A percentile compares a stretch with the other conserved stretches of the same genome.
Conservation (phyloP, 2,888 invertebrate genomes). For the Folsomia manolachei region DNA sequence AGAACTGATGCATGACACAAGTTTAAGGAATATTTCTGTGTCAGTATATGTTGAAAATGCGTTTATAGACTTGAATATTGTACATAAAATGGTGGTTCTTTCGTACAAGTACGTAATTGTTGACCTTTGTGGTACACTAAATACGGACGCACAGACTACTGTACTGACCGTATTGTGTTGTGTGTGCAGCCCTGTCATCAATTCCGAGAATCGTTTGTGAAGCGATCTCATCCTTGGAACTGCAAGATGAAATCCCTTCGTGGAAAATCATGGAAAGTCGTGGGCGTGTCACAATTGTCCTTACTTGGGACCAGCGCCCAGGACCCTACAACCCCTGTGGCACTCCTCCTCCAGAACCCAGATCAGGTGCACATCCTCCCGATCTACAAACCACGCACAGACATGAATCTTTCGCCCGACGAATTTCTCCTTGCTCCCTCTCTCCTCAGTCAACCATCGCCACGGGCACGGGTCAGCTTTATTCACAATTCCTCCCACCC, state of each 20-base stretch:
- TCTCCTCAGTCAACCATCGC: slow-evolving; percentile 55
- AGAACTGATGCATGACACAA: too few relatives aligned
- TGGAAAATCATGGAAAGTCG: slow-evolving; percentile 99
- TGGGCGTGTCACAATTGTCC: slow-evolving; percentile 91
- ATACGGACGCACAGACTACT: too few relatives aligned
- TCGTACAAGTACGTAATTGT: too few relatives aligned
- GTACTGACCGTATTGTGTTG: too few relatives aligned
- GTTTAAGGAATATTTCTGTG: too few relatives aligned
- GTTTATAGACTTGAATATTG: too few relatives aligned
- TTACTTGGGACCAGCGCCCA: slow-evolving; percentile 89
- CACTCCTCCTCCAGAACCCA: background rate
- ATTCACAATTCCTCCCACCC: slow-evolving; percentile 40
- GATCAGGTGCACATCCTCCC: slow-evolving; percentile 41
- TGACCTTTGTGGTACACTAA: too few relatives aligned
- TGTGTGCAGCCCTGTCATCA: slow-evolving; percentile 81
- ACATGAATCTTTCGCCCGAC: slow-evolving; percentile 61
- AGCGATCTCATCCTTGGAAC: slow-evolving; percentile 89
- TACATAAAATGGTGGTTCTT: too few relatives aligned
- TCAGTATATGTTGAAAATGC: too few relatives aligned
- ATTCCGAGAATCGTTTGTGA: slow-evolving; percentile 96
- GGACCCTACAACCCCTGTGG: slow-evolving; percentile 31
- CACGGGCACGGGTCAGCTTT: slow-evolving; percentile 35
- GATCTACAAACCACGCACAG: slow-evolving; percentile 55
- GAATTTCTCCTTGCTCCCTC: slow-evolving; percentile 60
- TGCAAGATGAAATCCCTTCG: slow-evolving; percentile 81